These are phyloP conservation scores for Smutsia gigantea DNA, from an alignment of 2,797 vertebrate species.

Conservation along the genomic window DNA sequence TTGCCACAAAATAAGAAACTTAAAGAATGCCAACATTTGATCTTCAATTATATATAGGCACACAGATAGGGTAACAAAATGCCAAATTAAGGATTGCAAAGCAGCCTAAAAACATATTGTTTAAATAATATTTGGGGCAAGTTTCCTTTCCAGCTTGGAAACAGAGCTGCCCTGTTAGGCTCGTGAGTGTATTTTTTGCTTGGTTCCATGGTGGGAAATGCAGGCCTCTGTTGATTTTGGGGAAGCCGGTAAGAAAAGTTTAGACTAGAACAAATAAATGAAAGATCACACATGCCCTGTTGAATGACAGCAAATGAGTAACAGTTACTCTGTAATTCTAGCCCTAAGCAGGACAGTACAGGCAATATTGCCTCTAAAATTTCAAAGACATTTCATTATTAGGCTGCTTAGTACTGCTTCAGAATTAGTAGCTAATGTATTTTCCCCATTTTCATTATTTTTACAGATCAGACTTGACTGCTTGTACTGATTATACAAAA, in stretches of 20 bases:
- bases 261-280: background rate
- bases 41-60: background rate
- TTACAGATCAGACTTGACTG: background rate
- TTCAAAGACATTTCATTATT: background rate
- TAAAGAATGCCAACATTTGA: background rate
- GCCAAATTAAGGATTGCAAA: background rate
- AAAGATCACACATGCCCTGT: background rate
- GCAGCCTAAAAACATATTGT: background rate
- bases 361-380: background rate
- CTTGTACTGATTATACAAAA: background rate
- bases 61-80: background rate
- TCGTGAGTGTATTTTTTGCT: background rate
- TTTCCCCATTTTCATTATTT: background rate
- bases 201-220: background rate
- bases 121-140: background rate
- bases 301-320: background rate
- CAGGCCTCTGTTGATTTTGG: background rate
- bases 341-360: background rate
- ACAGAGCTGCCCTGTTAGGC: background rate
- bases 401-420: background rate
- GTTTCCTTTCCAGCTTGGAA: background rate
- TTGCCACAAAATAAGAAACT: conserved; percentile 30
- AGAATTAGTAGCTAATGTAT: background rate
- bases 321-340: background rate
- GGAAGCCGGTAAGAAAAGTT: background rate